Evolutionary conservation across 2,797 vertebrate genomes (phyloP).

Genomic region (Tapirus indicus): DNA sequence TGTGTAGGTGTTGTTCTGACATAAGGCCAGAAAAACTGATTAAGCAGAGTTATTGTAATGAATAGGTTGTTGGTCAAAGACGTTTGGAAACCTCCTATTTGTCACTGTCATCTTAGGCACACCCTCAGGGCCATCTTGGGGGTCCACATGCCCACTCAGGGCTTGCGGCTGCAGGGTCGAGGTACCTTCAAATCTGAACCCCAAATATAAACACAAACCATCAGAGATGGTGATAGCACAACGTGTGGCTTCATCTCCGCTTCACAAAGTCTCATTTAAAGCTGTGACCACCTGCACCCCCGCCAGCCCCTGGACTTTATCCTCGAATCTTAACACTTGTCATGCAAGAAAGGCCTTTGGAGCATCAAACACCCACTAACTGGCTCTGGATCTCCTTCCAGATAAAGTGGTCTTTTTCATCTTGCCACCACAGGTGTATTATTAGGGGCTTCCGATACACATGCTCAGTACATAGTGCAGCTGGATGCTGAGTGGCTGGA

Average conservation of each 20-base stretch:
- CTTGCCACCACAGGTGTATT: too few species aligned
- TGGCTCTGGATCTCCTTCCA: not conserved
- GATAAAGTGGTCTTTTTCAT: too few species aligned
- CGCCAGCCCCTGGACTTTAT: rapidly evolving
- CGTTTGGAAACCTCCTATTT: not conserved
- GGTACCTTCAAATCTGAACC: too few species aligned
- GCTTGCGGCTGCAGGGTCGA: not conserved
- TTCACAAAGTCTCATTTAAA: not conserved
- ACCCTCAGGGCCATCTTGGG: not conserved
- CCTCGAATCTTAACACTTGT: rapidly evolving
- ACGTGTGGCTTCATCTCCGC: too few species aligned
- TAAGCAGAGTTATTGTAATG: not conserved
- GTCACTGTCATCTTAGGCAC: not conserved
- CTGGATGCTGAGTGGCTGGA: not conserved
- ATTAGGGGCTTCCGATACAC: not conserved
- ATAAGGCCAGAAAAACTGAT: too few species aligned
- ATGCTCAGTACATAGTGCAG: rapidly evolving
- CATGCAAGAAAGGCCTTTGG: rapidly evolving
- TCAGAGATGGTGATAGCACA: too few species aligned
- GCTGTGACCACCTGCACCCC: rapidly evolving
- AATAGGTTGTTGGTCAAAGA: not conserved
- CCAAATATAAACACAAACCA: too few species aligned
- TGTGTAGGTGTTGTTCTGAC: not conserved
- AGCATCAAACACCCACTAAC: rapidly evolving
- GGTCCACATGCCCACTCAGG: too few species aligned